Evolutionary conservation across 2,797 vertebrate genomes (phyloP).

Genomic region (Molothrus aeneus): DNA sequence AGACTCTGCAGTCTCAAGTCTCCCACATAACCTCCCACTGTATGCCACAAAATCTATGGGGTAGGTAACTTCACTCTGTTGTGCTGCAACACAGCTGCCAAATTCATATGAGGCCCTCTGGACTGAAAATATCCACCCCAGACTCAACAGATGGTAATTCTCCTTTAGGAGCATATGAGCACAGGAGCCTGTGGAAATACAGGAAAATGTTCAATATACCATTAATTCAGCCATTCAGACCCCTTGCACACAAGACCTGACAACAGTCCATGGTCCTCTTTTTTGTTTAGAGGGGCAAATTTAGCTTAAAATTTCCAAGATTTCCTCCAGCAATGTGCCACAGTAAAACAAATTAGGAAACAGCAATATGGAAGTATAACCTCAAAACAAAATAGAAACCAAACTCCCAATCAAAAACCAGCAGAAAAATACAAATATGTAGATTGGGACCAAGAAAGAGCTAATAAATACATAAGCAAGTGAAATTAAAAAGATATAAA

Average conservation of each 20-base stretch:
- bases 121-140: not conserved
- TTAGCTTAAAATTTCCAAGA: not conserved
- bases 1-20: not conserved
- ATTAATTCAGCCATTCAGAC: not conserved
- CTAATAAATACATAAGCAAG: not conserved
- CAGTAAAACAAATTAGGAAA: not conserved
- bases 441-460: not conserved
- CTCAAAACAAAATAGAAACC: not conserved
- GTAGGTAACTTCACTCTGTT: not conserved
- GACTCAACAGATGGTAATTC: not conserved
- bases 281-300: not conserved
- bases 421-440: not conserved
- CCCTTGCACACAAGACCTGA: not conserved
- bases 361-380: not conserved
- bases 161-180: not conserved
- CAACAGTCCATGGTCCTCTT: rapidly evolving
- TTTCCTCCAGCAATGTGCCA: not conserved
- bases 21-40: not conserved
- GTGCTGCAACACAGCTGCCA: not conserved
- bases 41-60: not conserved
- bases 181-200: not conserved
- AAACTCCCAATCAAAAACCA: not conserved
- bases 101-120: not conserved
- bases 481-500: not conserved
- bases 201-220: not conserved